Evolutionary conservation across 2,113 vertebrate genomes (phyloP).

Genomic region (Antechinus flavipes): DNA sequence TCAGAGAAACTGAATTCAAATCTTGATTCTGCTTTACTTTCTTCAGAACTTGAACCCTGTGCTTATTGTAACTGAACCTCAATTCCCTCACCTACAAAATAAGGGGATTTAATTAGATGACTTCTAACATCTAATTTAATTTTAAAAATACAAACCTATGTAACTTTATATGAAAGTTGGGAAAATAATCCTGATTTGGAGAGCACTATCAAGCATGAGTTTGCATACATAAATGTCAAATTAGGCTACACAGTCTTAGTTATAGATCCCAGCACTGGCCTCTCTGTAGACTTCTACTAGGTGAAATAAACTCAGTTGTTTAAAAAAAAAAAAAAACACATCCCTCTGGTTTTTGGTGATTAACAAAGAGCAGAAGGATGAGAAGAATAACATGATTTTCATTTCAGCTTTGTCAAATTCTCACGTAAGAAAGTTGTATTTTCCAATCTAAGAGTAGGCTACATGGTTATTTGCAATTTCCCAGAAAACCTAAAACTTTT

Average conservation of each 20-base stretch:
- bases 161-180: not conserved
- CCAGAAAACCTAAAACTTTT: not conserved
- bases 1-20: not conserved
- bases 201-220: not conserved
- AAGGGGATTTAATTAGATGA: not conserved
- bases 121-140: not conserved
- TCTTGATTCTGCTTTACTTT: not conserved
- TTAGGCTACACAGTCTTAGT: not conserved
- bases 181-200: not conserved
- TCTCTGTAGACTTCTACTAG: not conserved
- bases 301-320: not conserved
- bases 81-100: not conserved
- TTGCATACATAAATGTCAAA: not conserved
- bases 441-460: not conserved
- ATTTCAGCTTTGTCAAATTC: not conserved
- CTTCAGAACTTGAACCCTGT: not conserved
- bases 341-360: not conserved
- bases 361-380: not conserved
- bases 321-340: not conserved
- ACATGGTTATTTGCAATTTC: not conserved
- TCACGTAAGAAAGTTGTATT: not conserved
- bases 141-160: not conserved
- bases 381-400: not conserved
- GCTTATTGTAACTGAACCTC: not conserved
- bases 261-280: not conserved